These are phyloP conservation scores for Poeciliopsis turrubarensis DNA, from an alignment of 2,113 vertebrate species.

Conservation along the genomic window DNA sequence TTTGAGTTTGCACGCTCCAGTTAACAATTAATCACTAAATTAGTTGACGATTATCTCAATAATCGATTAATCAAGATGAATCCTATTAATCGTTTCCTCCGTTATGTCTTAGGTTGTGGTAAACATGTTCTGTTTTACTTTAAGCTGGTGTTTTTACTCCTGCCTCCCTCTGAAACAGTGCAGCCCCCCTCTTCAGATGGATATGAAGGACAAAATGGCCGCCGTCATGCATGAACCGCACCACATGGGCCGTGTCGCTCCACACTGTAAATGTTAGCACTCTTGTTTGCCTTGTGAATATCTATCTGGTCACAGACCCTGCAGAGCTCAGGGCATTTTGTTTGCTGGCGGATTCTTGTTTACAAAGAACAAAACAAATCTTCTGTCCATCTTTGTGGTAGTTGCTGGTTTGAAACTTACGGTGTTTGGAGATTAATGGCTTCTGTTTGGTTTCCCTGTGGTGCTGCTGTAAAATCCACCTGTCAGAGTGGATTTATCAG, in stretches of 20 bases:
- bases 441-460: conserved; percentile 21
- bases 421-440: not conserved
- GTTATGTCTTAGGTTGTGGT: too few relatives aligned
- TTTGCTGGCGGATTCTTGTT: conserved; percentile 10
- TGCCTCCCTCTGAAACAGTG: too few relatives aligned
- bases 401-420: conserved; percentile 23
- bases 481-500: conserved; percentile 28
- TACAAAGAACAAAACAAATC: conserved; percentile 10
- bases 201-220: not conserved
- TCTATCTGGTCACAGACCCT: conserved; percentile 12
- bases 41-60: too few relatives aligned
- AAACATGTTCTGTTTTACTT: too few relatives aligned
- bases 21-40: too few relatives aligned
- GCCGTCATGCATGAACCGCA: not conserved
- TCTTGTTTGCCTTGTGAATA: conserved; percentile 7
- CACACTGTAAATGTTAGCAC: not conserved
- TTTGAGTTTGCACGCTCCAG: too few relatives aligned
- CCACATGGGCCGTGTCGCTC: not conserved
- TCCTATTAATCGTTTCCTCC: too few relatives aligned
- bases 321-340: conserved; percentile 21
- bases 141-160: too few relatives aligned
- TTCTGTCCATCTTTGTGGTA: not conserved
- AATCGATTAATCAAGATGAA: too few relatives aligned
- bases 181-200: not conserved
- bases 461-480: conserved; percentile 14